Percentiles rank a stretch among this genome's conserved stretches.
Evolutionary conservation across 37 sponge, comb jelly and placozoan species (phyloP).

Genomic region (Aphrocallistes beatrix): DNA sequence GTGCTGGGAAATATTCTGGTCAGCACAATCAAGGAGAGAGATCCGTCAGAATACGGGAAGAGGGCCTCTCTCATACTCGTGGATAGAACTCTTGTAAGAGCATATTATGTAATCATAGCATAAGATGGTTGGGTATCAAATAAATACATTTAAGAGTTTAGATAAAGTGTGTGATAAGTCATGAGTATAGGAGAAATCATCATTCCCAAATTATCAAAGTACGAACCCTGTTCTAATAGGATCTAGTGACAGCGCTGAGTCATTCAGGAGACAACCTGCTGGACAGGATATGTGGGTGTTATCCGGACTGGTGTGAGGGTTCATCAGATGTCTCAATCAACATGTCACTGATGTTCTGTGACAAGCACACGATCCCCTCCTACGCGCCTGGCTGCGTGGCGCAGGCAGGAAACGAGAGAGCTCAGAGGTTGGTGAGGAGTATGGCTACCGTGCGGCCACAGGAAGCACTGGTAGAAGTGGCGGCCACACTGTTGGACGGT

Average conservation of each 20-base stretch:
- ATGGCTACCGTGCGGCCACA: neutral
- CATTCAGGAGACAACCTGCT: neutral
- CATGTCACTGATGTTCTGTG: neutral
- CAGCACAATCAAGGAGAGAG: neutral
- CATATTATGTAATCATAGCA: too few species aligned
- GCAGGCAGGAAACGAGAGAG: neutral
- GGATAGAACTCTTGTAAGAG: neutral
- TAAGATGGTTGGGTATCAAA: too few species aligned
- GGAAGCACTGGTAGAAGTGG: neutral
- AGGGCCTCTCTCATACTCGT: slow-evolving; percentile 10
- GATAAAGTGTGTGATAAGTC: too few species aligned
- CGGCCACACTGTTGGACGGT: neutral
- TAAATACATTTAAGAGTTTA: too few species aligned
- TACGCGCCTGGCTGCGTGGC: neutral
- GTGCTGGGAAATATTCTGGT: neutral
- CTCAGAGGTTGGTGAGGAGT: neutral
- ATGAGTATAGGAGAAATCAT: too few species aligned
- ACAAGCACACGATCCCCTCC: neutral
- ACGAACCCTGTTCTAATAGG: neutral
- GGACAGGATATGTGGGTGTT: neutral
- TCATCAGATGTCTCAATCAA: neutral
- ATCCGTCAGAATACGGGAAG: neutral
- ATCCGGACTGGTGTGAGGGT: neutral
- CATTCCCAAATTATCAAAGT: too few species aligned
- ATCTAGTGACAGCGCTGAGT: neutral